phyloP scores from a whole-genome alignment of 2,888 invertebrate species.

The Brachynemurus nebulosus region DNA sequence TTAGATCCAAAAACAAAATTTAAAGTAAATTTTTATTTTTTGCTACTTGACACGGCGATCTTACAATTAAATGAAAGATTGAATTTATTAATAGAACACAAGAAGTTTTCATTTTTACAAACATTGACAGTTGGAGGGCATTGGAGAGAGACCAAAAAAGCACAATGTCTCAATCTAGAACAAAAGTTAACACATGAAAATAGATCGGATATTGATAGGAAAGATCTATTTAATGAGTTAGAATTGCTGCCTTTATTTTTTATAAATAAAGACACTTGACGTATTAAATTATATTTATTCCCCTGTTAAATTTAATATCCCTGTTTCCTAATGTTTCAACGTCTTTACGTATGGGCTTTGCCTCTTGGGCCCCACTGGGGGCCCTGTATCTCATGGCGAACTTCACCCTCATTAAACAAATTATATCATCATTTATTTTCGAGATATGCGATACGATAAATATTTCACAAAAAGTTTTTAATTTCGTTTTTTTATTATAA shows the following conservation, averaged over 20 bases:
- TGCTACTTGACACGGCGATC: too few relatives aligned
- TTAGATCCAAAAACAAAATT: background rate
- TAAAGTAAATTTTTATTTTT: background rate
- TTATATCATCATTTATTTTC: too few relatives aligned
- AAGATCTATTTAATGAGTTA: background rate
- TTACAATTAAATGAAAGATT: background rate
- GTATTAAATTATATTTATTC: slow-evolving; percentile 4
- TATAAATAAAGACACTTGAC: background rate
- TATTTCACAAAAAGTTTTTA: too few relatives aligned
- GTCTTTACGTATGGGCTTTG: too few relatives aligned
- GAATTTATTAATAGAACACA: slow-evolving; percentile 1
- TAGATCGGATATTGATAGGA: background rate
- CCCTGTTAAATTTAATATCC: too few relatives aligned
- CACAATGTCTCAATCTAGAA: slow-evolving; percentile 1
- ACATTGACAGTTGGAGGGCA: background rate
- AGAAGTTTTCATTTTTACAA: background rate
- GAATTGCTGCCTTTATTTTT: slow-evolving; percentile 1
- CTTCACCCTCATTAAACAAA: too few relatives aligned
- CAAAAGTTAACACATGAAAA: background rate
- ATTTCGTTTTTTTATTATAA: too few relatives aligned
- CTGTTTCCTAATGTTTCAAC: too few relatives aligned
- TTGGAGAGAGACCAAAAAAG: background rate
- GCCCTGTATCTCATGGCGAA: too few relatives aligned
- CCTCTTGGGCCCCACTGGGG: too few relatives aligned
- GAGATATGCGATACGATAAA: too few relatives aligned